Conservation (phyloP, 2,888 invertebrate genomes). For the Yponomeuta malinellus region DNA sequence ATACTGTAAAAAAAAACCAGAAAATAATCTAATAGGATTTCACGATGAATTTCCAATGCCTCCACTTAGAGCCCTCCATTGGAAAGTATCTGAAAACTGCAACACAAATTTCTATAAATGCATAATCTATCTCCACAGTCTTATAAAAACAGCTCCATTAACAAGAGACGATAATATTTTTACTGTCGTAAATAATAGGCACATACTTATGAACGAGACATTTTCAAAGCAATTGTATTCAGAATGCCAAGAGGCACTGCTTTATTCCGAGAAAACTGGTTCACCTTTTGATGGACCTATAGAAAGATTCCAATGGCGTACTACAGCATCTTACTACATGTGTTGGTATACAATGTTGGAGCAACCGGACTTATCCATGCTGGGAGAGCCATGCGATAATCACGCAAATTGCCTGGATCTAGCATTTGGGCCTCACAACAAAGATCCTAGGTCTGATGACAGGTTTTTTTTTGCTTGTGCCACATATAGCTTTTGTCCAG, state of each 20-base stretch:
- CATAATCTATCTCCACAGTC: slow-evolving; percentile 69
- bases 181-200: slow-evolving; percentile 58
- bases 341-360: slow-evolving; percentile 80
- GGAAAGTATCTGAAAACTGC: slow-evolving; percentile 77
- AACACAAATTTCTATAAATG: slow-evolving; percentile 70
- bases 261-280: slow-evolving; percentile 55
- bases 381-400: slow-evolving; percentile 78
- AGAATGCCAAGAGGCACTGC: slow-evolving; percentile 63
- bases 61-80: slow-evolving; percentile 73
- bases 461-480: slow-evolving; percentile 74
- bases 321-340: slow-evolving; percentile 79
- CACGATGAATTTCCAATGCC: slow-evolving; percentile 72
- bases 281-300: slow-evolving; percentile 73
- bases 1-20: slow-evolving; percentile 45
- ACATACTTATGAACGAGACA: slow-evolving; percentile 45
- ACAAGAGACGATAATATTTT: slow-evolving; percentile 69
- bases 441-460: slow-evolving; percentile 76
- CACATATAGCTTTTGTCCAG: slow-evolving; percentile 80
- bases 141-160: slow-evolving; percentile 51
- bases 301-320: slow-evolving; percentile 78
- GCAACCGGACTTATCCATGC: slow-evolving; percentile 59
- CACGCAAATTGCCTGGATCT: slow-evolving; percentile 74
- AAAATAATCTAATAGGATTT: slow-evolving; percentile 30
- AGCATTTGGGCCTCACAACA: slow-evolving; percentile 50
- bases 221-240: slow-evolving; percentile 55